Evolutionary conservation across 2,888 invertebrate species (phyloP), one percentile per base, ranked within the genome.

Genomic region (Chymomyza caudatula): DNA sequence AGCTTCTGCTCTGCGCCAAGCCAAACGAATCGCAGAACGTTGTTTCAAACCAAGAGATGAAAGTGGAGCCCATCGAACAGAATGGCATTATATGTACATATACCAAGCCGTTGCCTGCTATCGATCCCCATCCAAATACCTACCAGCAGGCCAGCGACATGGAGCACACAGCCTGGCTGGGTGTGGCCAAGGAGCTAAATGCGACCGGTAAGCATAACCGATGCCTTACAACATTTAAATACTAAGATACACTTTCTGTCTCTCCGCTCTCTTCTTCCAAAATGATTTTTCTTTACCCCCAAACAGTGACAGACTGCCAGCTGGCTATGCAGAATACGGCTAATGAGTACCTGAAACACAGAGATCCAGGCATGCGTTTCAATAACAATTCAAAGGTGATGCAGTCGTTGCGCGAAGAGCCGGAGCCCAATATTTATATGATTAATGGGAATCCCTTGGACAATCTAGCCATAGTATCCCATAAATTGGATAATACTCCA

Each of bases 251-350:
- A 8, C 6, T 6, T 6, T 17, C 2, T n/a, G n/a, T n/a, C n/a
- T n/a, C n/a, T n/a, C n/a, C n/a, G n/a, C n/a, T n/a, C n/a, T n/a
- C n/a, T n/a, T n/a, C n/a, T n/a, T n/a, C n/a, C n/a, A n/a, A n/a
- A n/a, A n/a, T n/a, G n/a, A 17, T n/a, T 13, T 8, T 20, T 15
- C 43, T 29, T 3, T 5, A 0, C 0, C 17, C n/a, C 4, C 8
- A 22, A 6, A 0, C 65, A 88, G 88, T 78, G 0, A 68, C 53
- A 43, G 71, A 78, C 0, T 88, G 87, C 55, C 81, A 74, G 0
- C 3, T 76, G 22, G 60, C 74, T 0, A 66, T 88, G 53, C 74
- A 82, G 61, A 77, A 4, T 73, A 71, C 15, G 73, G 72, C 20
- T 70, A 78, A 58, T 80, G 76, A 0, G 2, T 52, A 1, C n/a